Percentiles rank a stretch among this genome's conserved stretches.
Conservation (phyloP, 2,797 vertebrate species). For the Melopsittacus undulatus region DNA sequence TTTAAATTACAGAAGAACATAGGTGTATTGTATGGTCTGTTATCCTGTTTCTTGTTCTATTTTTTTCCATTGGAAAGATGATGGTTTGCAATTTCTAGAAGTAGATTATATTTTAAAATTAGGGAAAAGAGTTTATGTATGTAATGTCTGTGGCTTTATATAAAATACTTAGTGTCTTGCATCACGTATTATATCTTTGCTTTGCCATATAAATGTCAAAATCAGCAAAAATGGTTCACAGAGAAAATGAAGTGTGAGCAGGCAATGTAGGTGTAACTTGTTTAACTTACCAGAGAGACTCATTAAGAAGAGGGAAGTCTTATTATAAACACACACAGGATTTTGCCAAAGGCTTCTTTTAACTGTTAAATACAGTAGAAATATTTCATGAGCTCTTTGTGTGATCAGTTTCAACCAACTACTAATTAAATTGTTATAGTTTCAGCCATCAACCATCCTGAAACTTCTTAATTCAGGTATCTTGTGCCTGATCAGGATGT, state of each 20-base stretch:
- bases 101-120: not conserved
- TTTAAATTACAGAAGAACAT: not conserved
- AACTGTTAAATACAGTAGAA: not conserved
- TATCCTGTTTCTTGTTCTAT: not conserved
- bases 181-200: not conserved
- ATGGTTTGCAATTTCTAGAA: slow-evolving; percentile 1
- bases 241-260: not conserved
- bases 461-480: slow-evolving; percentile 10
- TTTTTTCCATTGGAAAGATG: not conserved
- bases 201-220: not conserved
- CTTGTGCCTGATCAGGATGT: slow-evolving; percentile 17
- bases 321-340: not conserved
- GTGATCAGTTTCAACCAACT: slow-evolving; percentile 23
- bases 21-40: not conserved
- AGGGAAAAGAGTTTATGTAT: slow-evolving; percentile 67
- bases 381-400: not conserved
- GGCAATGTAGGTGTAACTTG: not conserved
- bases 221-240: not conserved
- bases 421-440: slow-evolving; percentile 42
- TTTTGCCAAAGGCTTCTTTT: not conserved
- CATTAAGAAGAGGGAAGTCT: slow-evolving; percentile 26
- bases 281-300: not conserved
- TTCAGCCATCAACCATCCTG: slow-evolving; percentile 23
- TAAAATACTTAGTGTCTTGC: not conserved
- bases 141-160: not conserved